Base-by-base conservation (phyloP, 2,113 vertebrate genomes). In the Lampris megalopsis region DNA sequence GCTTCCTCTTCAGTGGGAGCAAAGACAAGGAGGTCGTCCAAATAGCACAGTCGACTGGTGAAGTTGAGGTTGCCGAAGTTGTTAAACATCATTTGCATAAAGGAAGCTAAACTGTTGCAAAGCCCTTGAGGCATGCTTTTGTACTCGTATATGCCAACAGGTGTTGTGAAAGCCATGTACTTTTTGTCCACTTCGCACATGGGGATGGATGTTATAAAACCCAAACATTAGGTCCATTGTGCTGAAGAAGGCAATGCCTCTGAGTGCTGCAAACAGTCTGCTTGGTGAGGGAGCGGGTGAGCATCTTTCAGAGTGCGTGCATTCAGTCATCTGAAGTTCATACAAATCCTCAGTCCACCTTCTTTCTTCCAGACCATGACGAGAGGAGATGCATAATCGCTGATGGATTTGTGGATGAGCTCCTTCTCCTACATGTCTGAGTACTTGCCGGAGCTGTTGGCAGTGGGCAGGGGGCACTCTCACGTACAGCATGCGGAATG, bases 391-490 rank as follows among this genome's bases (percentile, higher is more conserved):
- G 75, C 69, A 40, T 63, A 79, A 10, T 84, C 52, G 10, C 64
- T 80, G 5, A 43, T 43, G 13, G 73, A 81, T 37, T 75, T 81
- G 35, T 40, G 9, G 9, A 84, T 84, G 3, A 84, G 72, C 2
- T 49, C 68, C 41, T 48, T 45, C 36, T 76, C 78, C 9, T 84
- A 78, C 73, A 84, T 84, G 8, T 84, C 71, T 3, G 67, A 84
- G 52, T 11, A 63, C 68, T 36, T 73, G 63, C 8, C 61, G 10
- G 10, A 77, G 42, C 36, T 81, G 60, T 9, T 70, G 63, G 49
- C 73, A 84, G 6, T 84, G 68, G 36, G 68, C 68, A 6, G 67
- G 77, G 1, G 68, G 73, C 1, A 81, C 58, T 40, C 77, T 66
- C 1, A 67, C 37, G 41, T 84, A 81, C 6, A 68, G 73, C 3